Conservation (phyloP, 2,113 vertebrate genomes). For the Anguilla japonica region DNA sequence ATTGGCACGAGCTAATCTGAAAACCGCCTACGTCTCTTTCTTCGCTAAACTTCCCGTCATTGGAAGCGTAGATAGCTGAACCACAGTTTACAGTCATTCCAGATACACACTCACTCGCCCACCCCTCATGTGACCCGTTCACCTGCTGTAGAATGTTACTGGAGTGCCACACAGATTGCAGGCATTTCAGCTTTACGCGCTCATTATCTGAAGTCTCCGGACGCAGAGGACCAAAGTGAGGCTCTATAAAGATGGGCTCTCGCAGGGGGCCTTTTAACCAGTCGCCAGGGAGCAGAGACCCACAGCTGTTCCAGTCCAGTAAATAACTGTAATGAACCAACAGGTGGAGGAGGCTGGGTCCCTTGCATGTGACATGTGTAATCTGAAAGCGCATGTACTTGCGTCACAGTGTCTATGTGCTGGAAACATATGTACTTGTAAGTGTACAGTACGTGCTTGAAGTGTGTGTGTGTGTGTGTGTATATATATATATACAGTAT, state of each 20-base stretch:
- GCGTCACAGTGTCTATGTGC: no score
- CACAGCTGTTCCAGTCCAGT: slow-evolving; percentile 46
- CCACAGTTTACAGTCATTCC: neutral
- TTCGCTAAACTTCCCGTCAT: neutral
- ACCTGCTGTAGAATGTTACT: neutral
- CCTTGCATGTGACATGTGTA: neutral
- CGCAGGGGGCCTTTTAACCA: neutral
- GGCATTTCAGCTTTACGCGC: neutral
- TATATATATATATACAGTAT: no score
- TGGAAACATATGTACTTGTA: no score
- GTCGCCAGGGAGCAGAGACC: neutral
- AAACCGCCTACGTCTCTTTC: neutral
- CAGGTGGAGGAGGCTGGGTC: slow-evolving; percentile 46
- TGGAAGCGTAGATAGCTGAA: neutral
- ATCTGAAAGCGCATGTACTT: no score
- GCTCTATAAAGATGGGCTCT: neutral
- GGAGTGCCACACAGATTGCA: neutral
- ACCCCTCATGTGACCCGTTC: neutral
- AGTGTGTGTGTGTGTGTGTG: no score
- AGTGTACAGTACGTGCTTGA: no score
- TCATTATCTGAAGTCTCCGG: neutral
- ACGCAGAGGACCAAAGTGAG: neutral
- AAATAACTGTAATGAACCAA: slow-evolving; percentile 49
- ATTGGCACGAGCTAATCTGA: no score
- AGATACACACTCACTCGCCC: neutral